phyloP scores from a whole-genome alignment of 2,113 vertebrate genomes.

The Zosterops borbonicus region DNA sequence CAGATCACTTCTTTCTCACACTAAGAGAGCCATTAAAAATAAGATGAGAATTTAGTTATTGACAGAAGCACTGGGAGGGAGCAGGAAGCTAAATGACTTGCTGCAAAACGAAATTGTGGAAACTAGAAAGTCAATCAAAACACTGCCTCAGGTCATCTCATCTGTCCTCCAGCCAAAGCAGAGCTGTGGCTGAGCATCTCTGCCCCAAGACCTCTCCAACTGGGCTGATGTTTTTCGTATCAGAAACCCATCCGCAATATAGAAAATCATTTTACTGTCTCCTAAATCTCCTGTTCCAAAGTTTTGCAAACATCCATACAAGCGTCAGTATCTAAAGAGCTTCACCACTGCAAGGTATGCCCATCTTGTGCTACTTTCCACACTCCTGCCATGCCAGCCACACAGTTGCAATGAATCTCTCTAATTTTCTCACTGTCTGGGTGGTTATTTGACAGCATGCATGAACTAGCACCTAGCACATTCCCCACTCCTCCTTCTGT shows the following conservation, averaged over 20 bases:
- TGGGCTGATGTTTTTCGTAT: neutral
- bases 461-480: rapidly evolving
- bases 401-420: neutral
- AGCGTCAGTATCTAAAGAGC: neutral
- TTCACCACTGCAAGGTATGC: neutral
- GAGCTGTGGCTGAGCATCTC: neutral
- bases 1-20: neutral
- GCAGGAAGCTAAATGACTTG: neutral
- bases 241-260: neutral
- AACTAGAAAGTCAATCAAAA: slow-evolving; percentile 20
- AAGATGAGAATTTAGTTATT: slow-evolving; percentile 38
- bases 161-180: neutral
- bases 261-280: neutral
- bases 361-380: neutral
- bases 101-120: slow-evolving; percentile 25
- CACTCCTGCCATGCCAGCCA: neutral
- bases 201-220: neutral
- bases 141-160: neutral
- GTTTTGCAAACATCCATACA: neutral
- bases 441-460: neutral
- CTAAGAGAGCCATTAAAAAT: slow-evolving; percentile 23
- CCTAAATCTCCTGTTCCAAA: neutral
- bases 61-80: neutral
- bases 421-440: neutral
- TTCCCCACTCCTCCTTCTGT: neutral